Evolutionary conservation across 2,888 invertebrate genomes (phyloP).

Genomic region (Caenorhabditis afra): DNA sequence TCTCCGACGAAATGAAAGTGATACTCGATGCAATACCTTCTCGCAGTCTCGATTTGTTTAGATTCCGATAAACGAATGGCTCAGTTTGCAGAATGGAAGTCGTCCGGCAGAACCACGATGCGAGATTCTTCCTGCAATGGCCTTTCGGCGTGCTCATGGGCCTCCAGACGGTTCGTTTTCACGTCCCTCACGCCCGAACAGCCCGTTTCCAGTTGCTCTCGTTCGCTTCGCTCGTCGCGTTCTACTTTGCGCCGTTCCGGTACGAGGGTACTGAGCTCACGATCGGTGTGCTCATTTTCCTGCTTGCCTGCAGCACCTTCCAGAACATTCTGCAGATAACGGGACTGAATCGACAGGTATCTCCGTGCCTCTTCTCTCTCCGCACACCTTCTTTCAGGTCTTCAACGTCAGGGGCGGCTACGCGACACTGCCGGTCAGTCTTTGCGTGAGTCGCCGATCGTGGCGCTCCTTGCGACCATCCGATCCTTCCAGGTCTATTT

Average conservation of each 20-base stretch:
- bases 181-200: neutral
- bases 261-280: constrained; percentile 63
- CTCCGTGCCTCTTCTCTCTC: too few relatives aligned
- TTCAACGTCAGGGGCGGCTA: constrained; percentile 26
- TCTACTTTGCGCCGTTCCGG: constrained; percentile 58
- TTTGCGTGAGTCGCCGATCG: constrained; percentile 45
- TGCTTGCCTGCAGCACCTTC: constrained; percentile 52
- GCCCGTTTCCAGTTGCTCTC: constrained; percentile 53
- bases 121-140: constrained; percentile 63
- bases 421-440: constrained; percentile 52
- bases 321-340: constrained; percentile 64
- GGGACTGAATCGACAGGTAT: constrained; percentile 54
- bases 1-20: constrained; percentile 5
- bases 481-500: constrained; percentile 57
- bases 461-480: neutral
- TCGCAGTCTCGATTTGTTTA: constrained; percentile 13
- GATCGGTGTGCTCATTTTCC: constrained; percentile 25
- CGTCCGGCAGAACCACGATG: constrained; percentile 51
- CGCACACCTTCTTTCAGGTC: too few relatives aligned
- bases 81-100: constrained; percentile 55
- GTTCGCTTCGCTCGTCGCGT: constrained; percentile 41
- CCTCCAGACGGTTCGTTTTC: constrained; percentile 57
- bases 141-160: constrained; percentile 70
- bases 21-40: constrained; percentile 14
- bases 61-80: constrained; percentile 21